Base-by-base conservation (phyloP, 1,140 invertebrate genomes). In the Tetramorium simillimum region DNA sequence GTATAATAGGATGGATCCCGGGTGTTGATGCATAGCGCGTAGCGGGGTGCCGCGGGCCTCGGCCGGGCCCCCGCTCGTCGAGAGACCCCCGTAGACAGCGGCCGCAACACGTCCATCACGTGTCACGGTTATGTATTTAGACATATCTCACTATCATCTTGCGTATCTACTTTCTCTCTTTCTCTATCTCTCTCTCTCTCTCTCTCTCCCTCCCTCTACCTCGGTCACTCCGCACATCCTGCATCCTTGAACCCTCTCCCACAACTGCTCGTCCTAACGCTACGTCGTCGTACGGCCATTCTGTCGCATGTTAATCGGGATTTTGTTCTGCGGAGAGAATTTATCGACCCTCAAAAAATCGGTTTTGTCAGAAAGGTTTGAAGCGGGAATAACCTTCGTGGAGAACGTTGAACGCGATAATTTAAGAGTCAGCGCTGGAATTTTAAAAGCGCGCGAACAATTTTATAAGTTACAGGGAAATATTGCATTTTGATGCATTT, bases 1-100 rank as follows among this genome's bases (percentile, higher is more conserved):
- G 87, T 94, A 95, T 94, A 94, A 94, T 94, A 93, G 93, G 92
- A 94, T 94, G 93, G 93, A 94, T 95, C 91, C 92, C 91, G 93
- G 94, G 94, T 95, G 94, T 95, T 95, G 94, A 95, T 95, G 93
- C 94, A 95, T 95, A 89, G 94, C 92, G 92, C 95, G 87, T 95
- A 93, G 94, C 95, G 91, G 94, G 95, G 94, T 94, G 94, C 93
- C 94, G 33, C 58, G 53, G 24, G 85, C 81, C 53, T 58, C 49
- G 80, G 58, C 67, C 69, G 67, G 80, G 78, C 46, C 70, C 73
- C 86, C 63, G 91, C 87, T 87, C 89, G 84, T 86, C 92, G 85
- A 92, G 91, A 94, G 91, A 94, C 94, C 93, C 93, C 93, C 91
- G 92, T 92, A 93, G 94, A 94, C 92, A 94, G 92, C 89, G 92